Percentiles rank a stretch among this genome's conserved stretches.
Conservation (phyloP, 2,113 vertebrate genomes). For the Nothocercus nigrocapillus region DNA sequence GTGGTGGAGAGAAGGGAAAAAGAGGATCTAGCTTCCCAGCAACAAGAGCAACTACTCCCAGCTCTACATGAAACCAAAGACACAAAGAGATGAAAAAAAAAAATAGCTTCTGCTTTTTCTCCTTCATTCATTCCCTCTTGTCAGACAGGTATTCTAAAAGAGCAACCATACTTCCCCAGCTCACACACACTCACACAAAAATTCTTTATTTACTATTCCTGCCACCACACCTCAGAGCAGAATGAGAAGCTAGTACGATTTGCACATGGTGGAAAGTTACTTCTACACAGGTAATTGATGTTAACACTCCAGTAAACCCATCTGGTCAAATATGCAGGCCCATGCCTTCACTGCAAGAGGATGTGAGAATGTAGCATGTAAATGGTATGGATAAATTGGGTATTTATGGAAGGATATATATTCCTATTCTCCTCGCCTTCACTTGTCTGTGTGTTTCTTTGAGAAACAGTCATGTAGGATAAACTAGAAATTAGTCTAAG, state of each 20-base stretch:
- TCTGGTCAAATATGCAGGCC: neutral
- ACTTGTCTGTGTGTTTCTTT: neutral
- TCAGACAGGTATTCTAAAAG: neutral
- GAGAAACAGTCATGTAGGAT: constrained; percentile 7
- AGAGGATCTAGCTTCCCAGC: neutral
- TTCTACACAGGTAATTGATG: neutral
- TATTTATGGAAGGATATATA: neutral
- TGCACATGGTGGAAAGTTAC: neutral
- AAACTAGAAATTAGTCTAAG: constrained; percentile 12
- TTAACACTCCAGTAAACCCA: neutral
- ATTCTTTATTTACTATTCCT: neutral
- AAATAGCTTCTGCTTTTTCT: neutral
- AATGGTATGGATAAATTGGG: neutral
- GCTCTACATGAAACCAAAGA: neutral
- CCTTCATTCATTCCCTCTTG: neutral
- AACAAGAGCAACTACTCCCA: neutral
- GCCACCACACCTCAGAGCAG: neutral
- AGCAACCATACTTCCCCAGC: neutral
- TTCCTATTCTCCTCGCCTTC: neutral
- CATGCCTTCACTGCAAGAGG: neutral
- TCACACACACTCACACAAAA: neutral
- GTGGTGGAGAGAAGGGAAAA: neutral
- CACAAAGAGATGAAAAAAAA: neutral
- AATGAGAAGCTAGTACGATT: neutral
- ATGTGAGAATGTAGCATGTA: neutral